phyloP scores from a whole-genome alignment of 1,140 invertebrate genomes.

The Drosophila micromelanica region DNA sequence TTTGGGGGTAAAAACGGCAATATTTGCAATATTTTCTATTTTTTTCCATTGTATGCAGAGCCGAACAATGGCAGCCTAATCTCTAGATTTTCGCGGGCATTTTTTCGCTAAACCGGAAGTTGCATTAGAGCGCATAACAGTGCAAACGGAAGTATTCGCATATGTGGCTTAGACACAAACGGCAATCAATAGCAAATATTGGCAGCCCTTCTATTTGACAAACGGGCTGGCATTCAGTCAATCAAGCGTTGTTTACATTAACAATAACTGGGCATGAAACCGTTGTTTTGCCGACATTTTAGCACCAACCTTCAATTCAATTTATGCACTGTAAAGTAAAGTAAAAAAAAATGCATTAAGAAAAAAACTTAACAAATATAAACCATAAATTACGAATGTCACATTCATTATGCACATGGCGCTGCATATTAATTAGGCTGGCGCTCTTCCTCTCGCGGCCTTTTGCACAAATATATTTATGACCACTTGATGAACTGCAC shows the following conservation, averaged over 20 bases:
- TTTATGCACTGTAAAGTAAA: conserved; percentile 50
- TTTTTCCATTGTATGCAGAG: conserved; percentile 18
- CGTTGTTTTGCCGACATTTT: conserved; percentile 75
- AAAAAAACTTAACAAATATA: conserved; percentile 68
- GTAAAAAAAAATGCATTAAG: conserved; percentile 14
- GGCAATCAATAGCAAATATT: conserved; percentile 41
- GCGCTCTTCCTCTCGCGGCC: conserved; percentile 1
- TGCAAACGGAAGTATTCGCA: conserved; percentile 16
- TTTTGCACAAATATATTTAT: conserved; percentile 64
- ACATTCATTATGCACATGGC: conserved; percentile 81
- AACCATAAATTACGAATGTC: conserved; percentile 80
- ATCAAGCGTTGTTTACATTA: conserved; percentile 62
- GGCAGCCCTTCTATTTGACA: background rate
- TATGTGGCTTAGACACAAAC: conserved; percentile 37
- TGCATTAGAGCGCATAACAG: conserved; percentile 27
- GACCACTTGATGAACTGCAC: conserved; percentile 81
- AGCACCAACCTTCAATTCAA: conserved; percentile 59
- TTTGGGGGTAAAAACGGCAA: conserved; percentile 63
- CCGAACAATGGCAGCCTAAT: conserved; percentile 51
- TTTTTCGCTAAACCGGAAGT: conserved; percentile 67
- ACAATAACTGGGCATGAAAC: conserved; percentile 77
- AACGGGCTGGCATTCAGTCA: background rate
- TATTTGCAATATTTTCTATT: conserved; percentile 43
- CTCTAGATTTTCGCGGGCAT: conserved; percentile 62
- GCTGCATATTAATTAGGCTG: conserved; percentile 78